A percentile compares a stretch with the other conserved stretches of the same genome.
phyloP scores from a whole-genome alignment of 2,113 vertebrate species.

The Fregata magnificens region DNA sequence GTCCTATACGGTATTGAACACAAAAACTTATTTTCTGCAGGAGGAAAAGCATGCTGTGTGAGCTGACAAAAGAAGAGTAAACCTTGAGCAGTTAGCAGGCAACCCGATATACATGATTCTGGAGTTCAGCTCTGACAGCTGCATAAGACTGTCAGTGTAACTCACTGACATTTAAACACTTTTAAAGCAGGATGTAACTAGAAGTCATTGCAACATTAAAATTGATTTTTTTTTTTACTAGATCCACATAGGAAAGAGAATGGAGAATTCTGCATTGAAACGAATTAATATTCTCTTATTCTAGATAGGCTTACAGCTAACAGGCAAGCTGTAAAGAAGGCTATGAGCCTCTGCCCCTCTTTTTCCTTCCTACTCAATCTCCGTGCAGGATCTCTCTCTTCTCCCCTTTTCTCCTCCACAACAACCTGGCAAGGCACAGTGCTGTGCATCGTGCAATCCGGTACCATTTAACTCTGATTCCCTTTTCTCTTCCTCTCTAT shows the following conservation, averaged over 20 bases:
- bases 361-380: not conserved
- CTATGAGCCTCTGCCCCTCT: not conserved
- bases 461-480: not conserved
- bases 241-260: not conserved
- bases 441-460: rapidly evolving
- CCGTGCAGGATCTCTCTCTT: not conserved
- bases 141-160: not conserved
- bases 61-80: not conserved
- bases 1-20: not conserved
- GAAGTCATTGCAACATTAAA: not conserved
- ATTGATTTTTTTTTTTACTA: not conserved
- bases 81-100: not conserved
- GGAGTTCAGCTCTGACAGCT: not conserved
- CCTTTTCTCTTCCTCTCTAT: not conserved
- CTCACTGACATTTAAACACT: not conserved
- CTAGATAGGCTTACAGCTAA: not conserved
- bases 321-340: not conserved
- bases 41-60: not conserved
- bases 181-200: not conserved
- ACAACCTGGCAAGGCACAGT: not conserved
- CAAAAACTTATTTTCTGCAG: not conserved
- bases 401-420: not conserved
- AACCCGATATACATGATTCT: not conserved
- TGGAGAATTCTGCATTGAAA: not conserved
- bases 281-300: not conserved